A percentile compares a stretch with the other conserved stretches of the same genome.
Evolutionary conservation across 2,888 invertebrate genomes (phyloP).

Genomic region (Thymelicus lineola): DNA sequence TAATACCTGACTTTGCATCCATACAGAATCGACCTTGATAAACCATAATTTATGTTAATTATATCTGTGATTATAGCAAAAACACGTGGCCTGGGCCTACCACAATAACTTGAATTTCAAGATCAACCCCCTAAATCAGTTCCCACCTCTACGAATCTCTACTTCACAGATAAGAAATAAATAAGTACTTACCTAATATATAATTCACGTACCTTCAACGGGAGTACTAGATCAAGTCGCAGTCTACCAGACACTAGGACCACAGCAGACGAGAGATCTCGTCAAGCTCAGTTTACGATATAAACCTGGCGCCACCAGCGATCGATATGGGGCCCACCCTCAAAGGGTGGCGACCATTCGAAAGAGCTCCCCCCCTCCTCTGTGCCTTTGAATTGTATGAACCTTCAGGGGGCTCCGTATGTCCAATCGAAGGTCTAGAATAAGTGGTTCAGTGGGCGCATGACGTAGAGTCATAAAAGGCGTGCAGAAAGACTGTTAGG

Average conservation of each 20-base stretch:
- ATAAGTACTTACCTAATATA: background rate
- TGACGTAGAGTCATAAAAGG: slow-evolving; percentile 27
- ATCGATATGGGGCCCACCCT: slow-evolving; percentile 68
- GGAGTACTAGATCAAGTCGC: background rate
- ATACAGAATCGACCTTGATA: too few species aligned
- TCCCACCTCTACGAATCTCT: too few species aligned
- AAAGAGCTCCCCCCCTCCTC: slow-evolving; percentile 39
- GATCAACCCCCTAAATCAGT: background rate
- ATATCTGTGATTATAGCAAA: too few species aligned
- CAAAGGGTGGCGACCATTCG: slow-evolving; percentile 39
- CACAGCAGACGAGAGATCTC: slow-evolving; percentile 20
- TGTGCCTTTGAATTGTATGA: background rate
- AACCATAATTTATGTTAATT: too few species aligned
- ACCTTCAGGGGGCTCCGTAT: background rate
- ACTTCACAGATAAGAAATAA: background rate
- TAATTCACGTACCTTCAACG: background rate
- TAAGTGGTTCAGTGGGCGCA: slow-evolving; percentile 15
- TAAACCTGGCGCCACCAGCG: slow-evolving; percentile 58
- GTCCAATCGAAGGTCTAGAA: slow-evolving; percentile 17
- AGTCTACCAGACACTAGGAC: slow-evolving; percentile 2
- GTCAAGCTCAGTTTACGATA: slow-evolving; percentile 48
- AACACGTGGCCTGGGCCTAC: background rate
- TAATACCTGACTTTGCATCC: too few species aligned
- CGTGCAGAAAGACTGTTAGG: background rate
- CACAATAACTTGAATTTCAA: background rate